Percentiles rank a stretch among this genome's conserved stretches.
Conservation (phyloP, 2,113 vertebrate species). For the Stictonetta naevosa region DNA sequence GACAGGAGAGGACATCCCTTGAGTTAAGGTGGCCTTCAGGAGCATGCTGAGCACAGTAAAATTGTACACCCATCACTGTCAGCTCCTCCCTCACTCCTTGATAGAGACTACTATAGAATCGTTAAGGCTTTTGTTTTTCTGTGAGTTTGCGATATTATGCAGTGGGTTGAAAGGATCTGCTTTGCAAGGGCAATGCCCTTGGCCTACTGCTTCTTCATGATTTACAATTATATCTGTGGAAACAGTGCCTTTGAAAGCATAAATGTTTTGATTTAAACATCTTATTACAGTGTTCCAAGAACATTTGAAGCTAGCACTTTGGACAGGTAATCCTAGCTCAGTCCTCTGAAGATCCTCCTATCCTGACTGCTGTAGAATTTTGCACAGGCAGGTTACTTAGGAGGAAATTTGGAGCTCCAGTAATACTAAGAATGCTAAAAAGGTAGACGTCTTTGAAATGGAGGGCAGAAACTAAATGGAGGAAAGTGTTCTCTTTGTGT, state of each 20-base stretch:
- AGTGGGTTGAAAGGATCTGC: neutral
- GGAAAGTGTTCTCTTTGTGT: neutral
- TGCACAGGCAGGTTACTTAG: neutral
- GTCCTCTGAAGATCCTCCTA: neutral
- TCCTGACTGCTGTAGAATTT: neutral
- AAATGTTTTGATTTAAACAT: neutral
- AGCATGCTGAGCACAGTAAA: neutral
- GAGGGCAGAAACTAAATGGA: neutral
- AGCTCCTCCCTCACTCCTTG: neutral
- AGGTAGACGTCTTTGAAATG: neutral
- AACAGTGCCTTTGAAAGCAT: neutral
- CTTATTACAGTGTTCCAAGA: neutral
- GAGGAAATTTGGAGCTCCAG: neutral
- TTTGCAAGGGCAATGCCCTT: neutral
- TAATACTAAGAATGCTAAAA: neutral
- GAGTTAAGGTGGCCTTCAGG: neutral
- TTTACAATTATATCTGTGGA: neutral
- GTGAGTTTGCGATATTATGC: neutral
- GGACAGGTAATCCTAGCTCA: neutral
- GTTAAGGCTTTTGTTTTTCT: neutral
- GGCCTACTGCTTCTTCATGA: neutral
- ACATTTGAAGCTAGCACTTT: neutral
- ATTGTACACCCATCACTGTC: neutral
- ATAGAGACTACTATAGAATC: accelerated
- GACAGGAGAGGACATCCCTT: neutral